Percentiles rank a stretch among this genome's conserved stretches.
phyloP scores from a whole-genome alignment of 2,797 vertebrate species.

The Crocodylus rhombifer region DNA sequence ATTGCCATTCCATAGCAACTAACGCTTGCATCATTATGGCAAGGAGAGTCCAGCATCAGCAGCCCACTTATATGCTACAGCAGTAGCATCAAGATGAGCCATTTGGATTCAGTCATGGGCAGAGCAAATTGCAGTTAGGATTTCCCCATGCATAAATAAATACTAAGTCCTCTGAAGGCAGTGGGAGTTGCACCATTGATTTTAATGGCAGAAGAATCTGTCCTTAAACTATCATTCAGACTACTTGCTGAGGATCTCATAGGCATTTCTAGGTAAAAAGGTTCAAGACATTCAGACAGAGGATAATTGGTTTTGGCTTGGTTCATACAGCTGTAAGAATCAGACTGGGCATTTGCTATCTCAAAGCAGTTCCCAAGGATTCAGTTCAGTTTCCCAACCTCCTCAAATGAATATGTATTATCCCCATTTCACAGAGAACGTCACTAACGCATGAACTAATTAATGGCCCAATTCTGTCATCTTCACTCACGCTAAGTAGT shows the following conservation, averaged over 20 bases:
- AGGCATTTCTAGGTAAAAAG: neutral
- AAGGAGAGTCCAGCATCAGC: neutral
- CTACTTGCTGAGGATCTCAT: accelerated
- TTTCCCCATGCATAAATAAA: neutral
- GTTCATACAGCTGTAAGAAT: no score
- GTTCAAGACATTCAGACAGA: accelerated
- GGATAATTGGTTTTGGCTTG: accelerated
- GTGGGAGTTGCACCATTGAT: neutral
- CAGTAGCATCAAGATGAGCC: no score
- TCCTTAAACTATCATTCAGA: accelerated
- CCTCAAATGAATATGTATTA: neutral
- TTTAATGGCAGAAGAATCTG: neutral
- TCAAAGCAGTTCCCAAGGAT: accelerated
- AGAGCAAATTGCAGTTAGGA: accelerated
- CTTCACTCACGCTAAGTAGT: accelerated
- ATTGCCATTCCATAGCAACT: neutral
- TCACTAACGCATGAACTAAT: neutral
- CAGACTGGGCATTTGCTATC: accelerated
- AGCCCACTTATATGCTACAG: neutral
- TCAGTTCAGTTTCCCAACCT: neutral
- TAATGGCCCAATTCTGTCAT: accelerated
- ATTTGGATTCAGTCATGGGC: accelerated
- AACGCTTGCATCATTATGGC: neutral
- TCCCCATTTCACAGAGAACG: neutral
- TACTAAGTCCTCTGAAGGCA: neutral